Base-by-base conservation (phyloP, 2,888 invertebrate species). In the Chrysina gloriosa region DNA sequence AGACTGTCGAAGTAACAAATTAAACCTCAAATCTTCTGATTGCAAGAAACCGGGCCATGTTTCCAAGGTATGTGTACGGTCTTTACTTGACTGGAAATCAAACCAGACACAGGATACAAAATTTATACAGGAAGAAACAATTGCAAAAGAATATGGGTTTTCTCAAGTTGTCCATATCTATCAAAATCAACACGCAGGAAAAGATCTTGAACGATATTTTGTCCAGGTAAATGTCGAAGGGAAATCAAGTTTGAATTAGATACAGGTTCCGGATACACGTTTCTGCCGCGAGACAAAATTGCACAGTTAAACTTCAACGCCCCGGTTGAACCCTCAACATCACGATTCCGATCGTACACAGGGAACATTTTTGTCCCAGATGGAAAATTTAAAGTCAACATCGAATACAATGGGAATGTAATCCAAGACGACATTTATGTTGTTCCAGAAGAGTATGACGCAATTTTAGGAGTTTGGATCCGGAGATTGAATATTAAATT, bases 381-480 rank as follows among this genome's bases (percentile, higher is more conserved):
- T n/a, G n/a, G n/a, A n/a, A n/a, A n/a, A n/a, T n/a, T n/a, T n/a
- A n/a, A n/a, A n/a, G n/a, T n/a, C n/a, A n/a, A n/a, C n/a, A n/a
- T n/a, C n/a, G n/a, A n/a, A n/a, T n/a, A n/a, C n/a, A n/a, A n/a
- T n/a, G n/a, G n/a, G n/a, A n/a, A n/a, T n/a, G n/a, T n/a, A n/a
- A n/a, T n/a, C n/a, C n/a, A n/a, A n/a, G n/a, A n/a, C n/a, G n/a
- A n/a, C n/a, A n/a, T n/a, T n/a, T n/a, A n/a, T n/a, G n/a, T n/a
- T n/a, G n/a, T n/a, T n/a, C 68, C 70, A 29, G 65, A 58, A 14
- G 29, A 56, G 2, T 70, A 61, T 68, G 39, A 31, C 14, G 52
- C 70, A 16, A 29, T 29, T 31, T 65, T 6, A 34, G 29, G 71
- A 36, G 63, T 45, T 9, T 71, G 71, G 70, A 70, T 71, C 9